Evolutionary conservation across 2,113 vertebrate genomes (phyloP).

Genomic region (Bubo scandiacus): DNA sequence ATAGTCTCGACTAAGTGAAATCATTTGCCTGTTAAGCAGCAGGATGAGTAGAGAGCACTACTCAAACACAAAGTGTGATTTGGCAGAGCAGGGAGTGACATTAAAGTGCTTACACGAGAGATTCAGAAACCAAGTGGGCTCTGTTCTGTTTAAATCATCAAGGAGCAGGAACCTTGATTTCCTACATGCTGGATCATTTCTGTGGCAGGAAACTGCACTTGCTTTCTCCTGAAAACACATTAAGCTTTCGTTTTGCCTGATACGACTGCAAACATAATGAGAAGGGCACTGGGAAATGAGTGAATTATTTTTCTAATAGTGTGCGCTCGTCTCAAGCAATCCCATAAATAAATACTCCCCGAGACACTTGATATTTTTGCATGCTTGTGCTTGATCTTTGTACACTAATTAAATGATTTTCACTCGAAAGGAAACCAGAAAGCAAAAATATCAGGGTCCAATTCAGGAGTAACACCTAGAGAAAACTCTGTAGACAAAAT

Average conservation of each 20-base stretch:
- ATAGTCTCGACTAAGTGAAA: neutral
- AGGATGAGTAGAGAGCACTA: neutral
- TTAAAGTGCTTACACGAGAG: neutral
- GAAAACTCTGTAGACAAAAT: neutral
- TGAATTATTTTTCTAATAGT: neutral
- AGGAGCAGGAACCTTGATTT: slow-evolving; percentile 17
- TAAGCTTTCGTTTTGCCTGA: neutral
- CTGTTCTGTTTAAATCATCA: neutral
- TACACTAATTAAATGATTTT: neutral
- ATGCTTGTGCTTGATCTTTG: neutral
- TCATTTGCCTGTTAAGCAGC: neutral
- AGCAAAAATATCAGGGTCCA: neutral
- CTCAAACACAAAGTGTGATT: neutral
- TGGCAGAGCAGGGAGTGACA: neutral
- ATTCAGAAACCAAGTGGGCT: neutral
- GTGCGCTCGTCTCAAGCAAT: neutral
- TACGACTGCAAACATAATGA: neutral
- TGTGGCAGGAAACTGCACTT: neutral
- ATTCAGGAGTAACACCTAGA: neutral
- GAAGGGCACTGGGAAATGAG: neutral
- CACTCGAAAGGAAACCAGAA: neutral
- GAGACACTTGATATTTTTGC: neutral
- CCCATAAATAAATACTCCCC: neutral
- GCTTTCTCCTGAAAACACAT: neutral
- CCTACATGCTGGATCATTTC: neutral